Base-by-base conservation (phyloP, 1,140 invertebrate genomes). In the Telenomus remus region DNA sequence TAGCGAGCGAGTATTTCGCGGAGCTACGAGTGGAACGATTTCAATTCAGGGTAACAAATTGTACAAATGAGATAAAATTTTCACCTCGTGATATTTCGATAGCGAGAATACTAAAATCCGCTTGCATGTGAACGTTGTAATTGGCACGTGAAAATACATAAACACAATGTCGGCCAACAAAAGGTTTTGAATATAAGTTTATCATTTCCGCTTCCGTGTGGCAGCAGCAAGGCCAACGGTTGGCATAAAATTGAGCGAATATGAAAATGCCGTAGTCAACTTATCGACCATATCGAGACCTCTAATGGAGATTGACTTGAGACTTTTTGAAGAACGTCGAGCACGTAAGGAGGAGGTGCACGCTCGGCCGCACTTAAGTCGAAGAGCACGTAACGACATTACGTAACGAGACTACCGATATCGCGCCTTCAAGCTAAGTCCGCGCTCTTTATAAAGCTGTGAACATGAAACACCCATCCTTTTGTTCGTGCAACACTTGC, bases 221-320 rank as follows among this genome's bases (percentile, higher is more conserved):
- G 43, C 12, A 35, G 47, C 35, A 7, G 16, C 76, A 78, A 78
- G 71, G 76, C 48, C 66, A 68, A 16, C 37, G 49, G 64, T 64
- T 46, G 55, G 53, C 53, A 73, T 78, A 78, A 78, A 78, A 78
- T 78, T 72, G 59, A 75, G 56, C 57, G 76, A 72, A 79, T 75
- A 79, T 75, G 75, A 79, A 27, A 75, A 79, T 79, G 61, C 63
- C 63, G 68, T 63, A 75, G 68, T 72, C 63, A 69, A 75, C 51
- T 79, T 79, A 79, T 79, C 71, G 76, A 79, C 75, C 71, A 75
- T 79, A 79, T 79, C 71, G 68, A 71, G 76, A 71, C 71, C 68
- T 72, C 66, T 75, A 79, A 79, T 76, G 77, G 64, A 79, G 78
- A 79, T 75, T 71, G 78, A 73, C 66, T 76, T 79, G 77, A 79